Percentiles rank a stretch among this genome's conserved stretches.
Evolutionary conservation across 1,140 invertebrate genomes (phyloP).

Genomic region (Trachelipus rathkii): DNA sequence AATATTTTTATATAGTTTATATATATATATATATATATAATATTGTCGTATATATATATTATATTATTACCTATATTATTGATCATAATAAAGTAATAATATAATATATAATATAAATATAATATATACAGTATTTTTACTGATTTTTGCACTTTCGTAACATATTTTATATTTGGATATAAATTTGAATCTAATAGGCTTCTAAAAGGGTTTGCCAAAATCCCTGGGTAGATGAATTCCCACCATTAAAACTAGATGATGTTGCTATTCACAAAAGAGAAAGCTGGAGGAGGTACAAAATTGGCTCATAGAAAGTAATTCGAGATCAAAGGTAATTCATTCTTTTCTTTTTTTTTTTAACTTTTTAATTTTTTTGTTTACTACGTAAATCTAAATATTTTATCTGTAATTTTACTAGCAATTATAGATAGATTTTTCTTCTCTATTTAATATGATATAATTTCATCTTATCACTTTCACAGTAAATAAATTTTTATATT

Average conservation of each 20-base stretch:
- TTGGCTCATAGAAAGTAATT: neutral
- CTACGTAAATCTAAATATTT: neutral
- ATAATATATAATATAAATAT: too few relatives aligned
- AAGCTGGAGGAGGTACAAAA: neutral
- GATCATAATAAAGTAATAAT: too few relatives aligned
- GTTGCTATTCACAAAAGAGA: neutral
- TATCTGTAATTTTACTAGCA: neutral
- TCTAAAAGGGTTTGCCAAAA: neutral
- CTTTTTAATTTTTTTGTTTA: neutral
- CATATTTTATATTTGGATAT: too few relatives aligned
- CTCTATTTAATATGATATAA: neutral
- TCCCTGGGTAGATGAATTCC: neutral
- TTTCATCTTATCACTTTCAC: too few relatives aligned
- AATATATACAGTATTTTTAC: too few relatives aligned
- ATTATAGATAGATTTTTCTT: neutral
- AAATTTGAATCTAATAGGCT: neutral
- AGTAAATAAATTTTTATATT: too few relatives aligned
- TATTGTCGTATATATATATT: too few relatives aligned
- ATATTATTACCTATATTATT: too few relatives aligned
- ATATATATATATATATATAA: too few relatives aligned
- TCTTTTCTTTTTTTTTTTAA: neutral
- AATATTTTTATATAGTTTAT: too few relatives aligned
- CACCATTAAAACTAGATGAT: neutral
- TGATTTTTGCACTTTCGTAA: too few relatives aligned
- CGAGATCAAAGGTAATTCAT: neutral